Percentiles rank a stretch among this genome's conserved stretches.
Conservation (phyloP, 2,113 vertebrate genomes). For the Tylochromis polylepis region DNA sequence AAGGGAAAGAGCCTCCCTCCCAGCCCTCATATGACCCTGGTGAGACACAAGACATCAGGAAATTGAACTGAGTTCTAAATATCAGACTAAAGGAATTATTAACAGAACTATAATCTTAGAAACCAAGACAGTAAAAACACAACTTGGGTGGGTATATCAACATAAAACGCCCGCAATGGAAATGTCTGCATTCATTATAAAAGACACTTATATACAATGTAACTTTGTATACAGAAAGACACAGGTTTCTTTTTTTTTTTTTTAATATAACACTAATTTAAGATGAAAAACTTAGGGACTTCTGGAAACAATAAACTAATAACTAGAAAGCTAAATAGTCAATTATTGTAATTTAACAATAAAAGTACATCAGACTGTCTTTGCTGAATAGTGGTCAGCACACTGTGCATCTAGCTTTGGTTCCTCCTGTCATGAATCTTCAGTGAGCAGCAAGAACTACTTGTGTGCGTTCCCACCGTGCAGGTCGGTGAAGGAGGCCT, state of each 20-base stretch:
- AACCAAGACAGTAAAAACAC: not conserved
- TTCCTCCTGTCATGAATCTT: not conserved
- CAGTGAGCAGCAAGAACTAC: not conserved
- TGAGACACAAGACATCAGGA: not conserved
- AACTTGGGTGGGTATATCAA: not conserved
- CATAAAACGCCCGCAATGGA: not conserved
- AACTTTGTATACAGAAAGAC: not conserved
- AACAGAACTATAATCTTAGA: not conserved
- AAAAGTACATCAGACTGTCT: not conserved
- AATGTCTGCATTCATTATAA: not conserved
- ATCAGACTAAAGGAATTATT: not conserved
- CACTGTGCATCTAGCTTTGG: not conserved
- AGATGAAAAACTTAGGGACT: no score
- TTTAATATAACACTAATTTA: not conserved
- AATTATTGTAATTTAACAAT: not conserved
- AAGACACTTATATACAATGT: not conserved
- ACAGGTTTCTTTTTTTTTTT: rapidly evolving
- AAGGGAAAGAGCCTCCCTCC: constrained; percentile 79
- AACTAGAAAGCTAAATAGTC: not conserved
- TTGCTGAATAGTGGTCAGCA: not conserved
- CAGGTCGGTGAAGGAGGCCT: constrained; percentile 81
- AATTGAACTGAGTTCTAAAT: not conserved
- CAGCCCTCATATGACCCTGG: constrained; percentile 83
- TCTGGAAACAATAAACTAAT: no score
- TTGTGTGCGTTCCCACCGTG: constrained; percentile 72